Base-by-base conservation (phyloP, 2,888 invertebrate species). In the Trichogramma dendrolimi region DNA sequence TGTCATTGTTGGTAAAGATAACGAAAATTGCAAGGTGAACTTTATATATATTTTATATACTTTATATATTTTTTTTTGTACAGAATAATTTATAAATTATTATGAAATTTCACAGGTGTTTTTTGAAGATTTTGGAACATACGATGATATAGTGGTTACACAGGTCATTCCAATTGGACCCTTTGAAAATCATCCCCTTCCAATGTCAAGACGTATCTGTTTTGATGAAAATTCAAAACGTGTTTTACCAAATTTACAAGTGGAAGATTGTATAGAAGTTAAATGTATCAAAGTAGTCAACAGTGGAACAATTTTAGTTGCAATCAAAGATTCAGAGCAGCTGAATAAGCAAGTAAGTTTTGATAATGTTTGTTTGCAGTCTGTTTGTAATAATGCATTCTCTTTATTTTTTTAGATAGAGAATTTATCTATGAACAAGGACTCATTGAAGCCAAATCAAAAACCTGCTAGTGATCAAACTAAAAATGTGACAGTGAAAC, bases 191-290 rank as follows among this genome's bases (percentile, higher is more conserved):
- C 4, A 62, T 50, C 27, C 27, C 66, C 69, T 4, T 40, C 10
- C 6, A 67, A 65, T 55, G 61, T 27, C 67, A 41, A 55, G 60
- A 14, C 68, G 63, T 61, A 66, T 71, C 53, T 69, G 70, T 38
- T 47, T 71, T n/a, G 52, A 58, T 4, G 49, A 55, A 10, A 55
- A 53, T 40, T 27, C 55, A 10, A 59, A 8, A 11, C 6, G 50
- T 43, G 58, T 48, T 2, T 52, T 62, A 8, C 67, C 61, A 48
- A 38, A 60, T 40, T 27, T 71, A 0, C n/a, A 49, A 1, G 41
- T n/a, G 0, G 68, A 64, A 0, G 64, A 68, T 4, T 4, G 49
- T 0, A 55, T 27, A 27, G 2, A 27, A 27, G 27, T 27, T 27
- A 27, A 27, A 27, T 27, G 27, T 27, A 27, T 27, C 27, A 27